Percentiles rank a stretch among this genome's conserved stretches.
Conservation (phyloP, 2,888 invertebrate species). For the Lepas anatifera region DNA sequence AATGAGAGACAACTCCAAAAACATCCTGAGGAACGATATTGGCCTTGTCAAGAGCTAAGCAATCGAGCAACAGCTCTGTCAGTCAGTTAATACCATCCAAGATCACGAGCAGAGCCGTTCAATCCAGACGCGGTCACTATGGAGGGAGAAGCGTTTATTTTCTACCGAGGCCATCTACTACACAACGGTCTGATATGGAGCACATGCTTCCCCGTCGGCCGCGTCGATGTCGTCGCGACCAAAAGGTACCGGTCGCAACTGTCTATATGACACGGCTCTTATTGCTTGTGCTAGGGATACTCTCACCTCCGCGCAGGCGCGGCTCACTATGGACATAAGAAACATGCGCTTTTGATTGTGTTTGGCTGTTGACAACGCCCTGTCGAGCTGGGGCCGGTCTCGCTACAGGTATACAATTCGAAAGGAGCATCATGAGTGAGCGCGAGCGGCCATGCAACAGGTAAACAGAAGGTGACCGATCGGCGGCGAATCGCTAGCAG, state of each 20-base stretch:
- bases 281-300: conserved; percentile 7
- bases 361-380: neutral
- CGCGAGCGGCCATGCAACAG: neutral
- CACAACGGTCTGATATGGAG: neutral
- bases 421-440: neutral
- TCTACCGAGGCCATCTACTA: conserved; percentile 4
- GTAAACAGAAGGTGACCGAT: too few species aligned
- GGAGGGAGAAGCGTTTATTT: conserved; percentile 10
- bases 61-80: too few species aligned
- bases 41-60: too few species aligned
- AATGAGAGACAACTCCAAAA: too few species aligned
- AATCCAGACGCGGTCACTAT: neutral
- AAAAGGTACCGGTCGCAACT: neutral
- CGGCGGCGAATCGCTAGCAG: too few species aligned
- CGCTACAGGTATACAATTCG: neutral
- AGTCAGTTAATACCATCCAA: too few species aligned
- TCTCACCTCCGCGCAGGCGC: too few species aligned
- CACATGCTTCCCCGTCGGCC: neutral
- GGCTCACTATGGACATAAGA: neutral
- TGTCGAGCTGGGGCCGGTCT: too few species aligned
- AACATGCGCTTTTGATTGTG: neutral
- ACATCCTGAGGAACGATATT: too few species aligned
- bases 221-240: neutral
- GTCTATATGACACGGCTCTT: neutral
- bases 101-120: too few species aligned